These are phyloP conservation scores for Parthenolecanium corni DNA, from an alignment of 2,888 invertebrate species.

Conservation along the genomic window DNA sequence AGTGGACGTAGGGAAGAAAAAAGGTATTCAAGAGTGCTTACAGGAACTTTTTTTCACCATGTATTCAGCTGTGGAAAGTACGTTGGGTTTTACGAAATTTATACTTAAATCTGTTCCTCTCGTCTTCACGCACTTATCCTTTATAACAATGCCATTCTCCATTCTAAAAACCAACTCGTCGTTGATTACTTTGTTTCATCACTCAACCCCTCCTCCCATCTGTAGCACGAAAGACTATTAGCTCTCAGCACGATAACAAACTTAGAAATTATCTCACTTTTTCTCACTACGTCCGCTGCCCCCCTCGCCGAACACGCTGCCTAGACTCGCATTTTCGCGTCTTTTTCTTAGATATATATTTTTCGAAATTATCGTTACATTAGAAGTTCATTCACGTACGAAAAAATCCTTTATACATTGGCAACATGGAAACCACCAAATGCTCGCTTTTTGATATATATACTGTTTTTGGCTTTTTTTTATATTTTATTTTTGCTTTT, in stretches of 20 bases:
- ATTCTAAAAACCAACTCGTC: too few relatives aligned
- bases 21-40: too few relatives aligned
- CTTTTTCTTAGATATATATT: neutral
- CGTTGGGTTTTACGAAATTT: too few relatives aligned
- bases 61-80: too few relatives aligned
- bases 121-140: too few relatives aligned
- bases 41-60: too few relatives aligned
- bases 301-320: too few relatives aligned
- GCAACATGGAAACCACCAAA: conserved; percentile 13
- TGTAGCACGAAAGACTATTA: conserved; percentile 13
- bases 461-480: neutral
- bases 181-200: neutral
- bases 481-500: neutral
- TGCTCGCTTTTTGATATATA: neutral
- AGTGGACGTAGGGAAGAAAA: too few relatives aligned
- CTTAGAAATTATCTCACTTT: conserved; percentile 9
- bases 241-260: conserved; percentile 20
- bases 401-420: conserved; percentile 16
- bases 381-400: conserved; percentile 17
- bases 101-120: too few relatives aligned
- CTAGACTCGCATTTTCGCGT: too few relatives aligned
- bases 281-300: too few relatives aligned
- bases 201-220: conserved; percentile 1
- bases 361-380: conserved; percentile 20
- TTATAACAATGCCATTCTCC: too few relatives aligned